Conservation (phyloP, 1,140 invertebrate genomes). For the Rhagoletis pomonella region DNA sequence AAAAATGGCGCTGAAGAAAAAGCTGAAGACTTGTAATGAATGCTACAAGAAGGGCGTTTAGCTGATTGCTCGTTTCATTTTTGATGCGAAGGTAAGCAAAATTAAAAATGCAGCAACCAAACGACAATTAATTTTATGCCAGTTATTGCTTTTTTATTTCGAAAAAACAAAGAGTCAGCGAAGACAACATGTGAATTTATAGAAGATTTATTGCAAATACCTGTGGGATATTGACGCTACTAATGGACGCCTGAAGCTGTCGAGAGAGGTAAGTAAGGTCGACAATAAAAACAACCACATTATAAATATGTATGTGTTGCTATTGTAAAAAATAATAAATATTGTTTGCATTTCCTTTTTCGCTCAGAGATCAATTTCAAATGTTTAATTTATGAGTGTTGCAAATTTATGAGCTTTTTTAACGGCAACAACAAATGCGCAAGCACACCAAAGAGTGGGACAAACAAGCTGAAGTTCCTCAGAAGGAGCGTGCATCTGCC, state of each 20-base stretch:
- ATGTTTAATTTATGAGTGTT: slow-evolving; percentile 55
- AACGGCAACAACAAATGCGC: background rate
- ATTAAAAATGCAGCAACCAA: background rate
- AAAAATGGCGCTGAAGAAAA: background rate
- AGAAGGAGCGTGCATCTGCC: too few species aligned
- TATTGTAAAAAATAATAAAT: slow-evolving; percentile 10
- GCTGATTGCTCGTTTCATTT: background rate
- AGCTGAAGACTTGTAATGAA: background rate
- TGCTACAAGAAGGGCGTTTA: background rate
- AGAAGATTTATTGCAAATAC: slow-evolving; percentile 41
- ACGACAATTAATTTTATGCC: slow-evolving; percentile 32
- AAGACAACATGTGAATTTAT: slow-evolving; percentile 41
- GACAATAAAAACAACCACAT: background rate
- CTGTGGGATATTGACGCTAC: background rate
- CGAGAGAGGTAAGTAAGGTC: background rate
- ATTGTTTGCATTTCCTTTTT: slow-evolving; percentile 14
- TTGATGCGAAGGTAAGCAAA: background rate
- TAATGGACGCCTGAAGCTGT: background rate
- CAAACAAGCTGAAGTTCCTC: background rate
- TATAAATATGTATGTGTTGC: background rate
- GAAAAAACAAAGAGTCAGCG: background rate
- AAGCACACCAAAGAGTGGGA: background rate
- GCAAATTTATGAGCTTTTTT: slow-evolving; percentile 52
- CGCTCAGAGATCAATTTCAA: slow-evolving; percentile 46
- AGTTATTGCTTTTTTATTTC: background rate